phyloP scores from a whole-genome alignment of 2,888 invertebrate genomes.

The Leucophora obtusa region DNA sequence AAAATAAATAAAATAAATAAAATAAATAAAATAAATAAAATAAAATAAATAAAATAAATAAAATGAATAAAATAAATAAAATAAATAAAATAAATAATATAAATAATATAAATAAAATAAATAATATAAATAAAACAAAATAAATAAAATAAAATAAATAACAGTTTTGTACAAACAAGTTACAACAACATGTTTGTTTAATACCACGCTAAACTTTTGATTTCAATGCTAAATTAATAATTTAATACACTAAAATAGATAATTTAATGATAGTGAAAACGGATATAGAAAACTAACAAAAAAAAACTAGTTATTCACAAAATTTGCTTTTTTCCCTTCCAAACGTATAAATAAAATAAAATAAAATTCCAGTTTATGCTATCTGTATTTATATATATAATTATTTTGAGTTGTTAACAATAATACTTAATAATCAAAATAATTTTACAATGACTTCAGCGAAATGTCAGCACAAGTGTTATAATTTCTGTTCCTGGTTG shows the following conservation, averaged over 20 bases:
- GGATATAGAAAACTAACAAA: not conserved
- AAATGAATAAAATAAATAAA: too few relatives aligned
- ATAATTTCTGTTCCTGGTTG: conserved; percentile 31
- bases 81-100: too few relatives aligned
- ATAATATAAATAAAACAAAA: too few relatives aligned
- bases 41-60: too few relatives aligned
- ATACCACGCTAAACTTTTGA: too few relatives aligned
- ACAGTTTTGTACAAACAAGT: too few relatives aligned
- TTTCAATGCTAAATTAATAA: not conserved
- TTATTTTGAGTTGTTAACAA: conserved; percentile 8
- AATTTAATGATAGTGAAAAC: not conserved
- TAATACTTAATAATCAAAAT: conserved; percentile 54
- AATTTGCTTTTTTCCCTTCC: not conserved
- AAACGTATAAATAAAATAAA: conserved; percentile 3
- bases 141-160: too few relatives aligned
- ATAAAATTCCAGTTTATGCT: conserved; percentile 41
- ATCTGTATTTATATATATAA: conserved; percentile 12
- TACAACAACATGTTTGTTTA: too few relatives aligned
- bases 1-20: too few relatives aligned
- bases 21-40: too few relatives aligned
- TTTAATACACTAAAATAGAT: not conserved
- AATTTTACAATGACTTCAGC: conserved; percentile 54
- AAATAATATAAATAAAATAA: too few relatives aligned
- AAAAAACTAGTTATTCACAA: not conserved
- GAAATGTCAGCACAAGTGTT: conserved; percentile 57